Conservation (phyloP, 2,113 vertebrate genomes). For the Anguilla japonica region DNA sequence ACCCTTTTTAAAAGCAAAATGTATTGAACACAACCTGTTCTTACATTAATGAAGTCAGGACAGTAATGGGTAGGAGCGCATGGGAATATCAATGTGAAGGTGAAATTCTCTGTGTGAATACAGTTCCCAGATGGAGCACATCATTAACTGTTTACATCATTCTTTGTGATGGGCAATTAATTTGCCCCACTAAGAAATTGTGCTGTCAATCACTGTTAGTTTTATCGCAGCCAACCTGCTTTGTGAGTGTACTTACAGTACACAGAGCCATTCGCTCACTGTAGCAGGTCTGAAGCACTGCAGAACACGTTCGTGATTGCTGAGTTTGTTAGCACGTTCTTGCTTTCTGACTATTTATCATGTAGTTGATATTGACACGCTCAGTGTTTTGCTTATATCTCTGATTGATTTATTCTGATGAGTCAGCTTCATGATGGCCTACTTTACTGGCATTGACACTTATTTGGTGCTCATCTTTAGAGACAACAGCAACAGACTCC, state of each 20-base stretch:
- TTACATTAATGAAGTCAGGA: neutral
- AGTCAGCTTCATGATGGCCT: too few relatives aligned
- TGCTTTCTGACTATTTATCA: too few relatives aligned
- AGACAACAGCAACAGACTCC: too few relatives aligned
- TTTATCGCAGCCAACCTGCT: neutral
- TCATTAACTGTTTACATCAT: neutral
- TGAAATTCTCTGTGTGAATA: neutral
- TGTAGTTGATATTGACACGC: too few relatives aligned
- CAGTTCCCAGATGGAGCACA: neutral
- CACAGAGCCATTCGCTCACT: neutral
- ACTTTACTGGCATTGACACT: too few relatives aligned
- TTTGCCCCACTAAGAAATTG: neutral
- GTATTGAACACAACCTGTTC: neutral
- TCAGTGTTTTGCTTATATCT: too few relatives aligned
- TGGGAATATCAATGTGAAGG: neutral
- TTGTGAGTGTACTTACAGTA: neutral
- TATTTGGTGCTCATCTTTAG: too few relatives aligned
- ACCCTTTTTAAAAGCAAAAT: neutral
- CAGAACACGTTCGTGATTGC: too few relatives aligned
- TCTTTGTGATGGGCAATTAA: neutral
- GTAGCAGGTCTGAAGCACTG: neutral
- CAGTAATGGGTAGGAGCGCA: neutral
- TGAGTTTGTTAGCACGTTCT: too few relatives aligned
- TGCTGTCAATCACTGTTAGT: neutral
- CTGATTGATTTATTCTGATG: too few relatives aligned